Evolutionary conservation across 2,113 vertebrate genomes (phyloP), one percentile per base, ranked within the genome.

Genomic region (Microtus montanus): DNA sequence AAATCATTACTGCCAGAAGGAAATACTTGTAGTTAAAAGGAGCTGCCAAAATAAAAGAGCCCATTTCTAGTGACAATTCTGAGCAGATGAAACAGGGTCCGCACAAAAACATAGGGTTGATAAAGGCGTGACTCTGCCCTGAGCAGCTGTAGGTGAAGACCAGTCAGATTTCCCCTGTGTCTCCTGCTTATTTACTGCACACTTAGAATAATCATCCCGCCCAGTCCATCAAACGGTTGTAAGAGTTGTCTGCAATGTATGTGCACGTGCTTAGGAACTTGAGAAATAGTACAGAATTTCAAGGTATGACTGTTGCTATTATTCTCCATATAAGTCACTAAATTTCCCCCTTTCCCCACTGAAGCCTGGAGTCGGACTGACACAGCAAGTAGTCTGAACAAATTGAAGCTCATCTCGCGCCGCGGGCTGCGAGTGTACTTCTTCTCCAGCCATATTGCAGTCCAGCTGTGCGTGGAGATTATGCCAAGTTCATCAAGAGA

Each of bases 271-370:
- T 4, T 19, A 96, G 79, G 17, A 82, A 94, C 75, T 94, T 95
- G 82, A 94, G 89, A 96, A 96, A 95, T 90, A 93, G 90, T 63
- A 86, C 13, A 30, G 80, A 96, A 95, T 96, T 95, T 90, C 87
- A 83, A 96, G 88, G 90, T 94, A 90, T 87, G 89, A 89, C 73
- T 85, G n/a, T 71, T 94, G 90, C 90, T 87, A 90, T 96, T 93
- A 66, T 96, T 89, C 79, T 93, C 90, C 61, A 89, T 88, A 26
- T 71, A 94, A 77, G 90, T 95, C 90, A 95, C 80, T 95, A 95
- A 92, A 96, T 96, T 97, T 96, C 86, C 78, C 93, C 92, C 95
- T 96, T 96, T 96, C 90, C 92, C 95, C 93, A 82, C 61, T n/a
- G 90, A 74, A 75, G 95, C 93, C 90, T 94, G 63, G 90, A 96